Evolutionary conservation across 2,113 vertebrate species (phyloP).

Genomic region (Copsychus sechellarum): DNA sequence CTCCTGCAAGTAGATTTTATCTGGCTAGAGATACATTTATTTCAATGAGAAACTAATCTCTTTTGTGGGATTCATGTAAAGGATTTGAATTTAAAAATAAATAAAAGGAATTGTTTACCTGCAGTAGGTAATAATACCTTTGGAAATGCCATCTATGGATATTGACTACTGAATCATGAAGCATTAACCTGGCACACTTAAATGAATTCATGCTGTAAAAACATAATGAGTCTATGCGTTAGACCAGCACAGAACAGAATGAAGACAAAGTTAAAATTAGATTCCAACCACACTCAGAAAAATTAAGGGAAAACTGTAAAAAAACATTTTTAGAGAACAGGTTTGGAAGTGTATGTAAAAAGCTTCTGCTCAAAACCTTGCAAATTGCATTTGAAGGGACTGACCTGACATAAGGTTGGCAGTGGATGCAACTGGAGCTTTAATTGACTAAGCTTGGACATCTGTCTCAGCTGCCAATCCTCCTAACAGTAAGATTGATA

Average conservation of each 20-base stretch:
- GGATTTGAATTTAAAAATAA: constrained; percentile 55
- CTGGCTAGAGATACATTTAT: constrained; percentile 44
- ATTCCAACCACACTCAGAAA: background rate
- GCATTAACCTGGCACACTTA: background rate
- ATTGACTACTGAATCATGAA: constrained; percentile 23
- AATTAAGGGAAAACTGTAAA: background rate
- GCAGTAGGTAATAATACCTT: constrained; percentile 25
- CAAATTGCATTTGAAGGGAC: constrained; percentile 34
- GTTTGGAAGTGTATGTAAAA: background rate
- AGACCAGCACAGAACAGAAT: background rate
- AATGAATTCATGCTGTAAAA: background rate
- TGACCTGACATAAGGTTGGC: constrained; percentile 57
- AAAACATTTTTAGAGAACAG: background rate
- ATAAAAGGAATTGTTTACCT: constrained; percentile 56
- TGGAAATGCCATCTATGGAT: constrained; percentile 21
- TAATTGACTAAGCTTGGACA: constrained; percentile 61
- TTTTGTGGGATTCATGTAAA: constrained; percentile 36
- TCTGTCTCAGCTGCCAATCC: constrained; percentile 52
- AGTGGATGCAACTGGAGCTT: constrained; percentile 27
- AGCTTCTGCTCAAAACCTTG: background rate
- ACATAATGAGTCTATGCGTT: background rate
- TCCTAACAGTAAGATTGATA: constrained; percentile 49
- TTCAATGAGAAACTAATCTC: constrained; percentile 62
- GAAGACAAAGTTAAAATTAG: background rate
- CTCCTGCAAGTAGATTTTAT: constrained; percentile 51